Conservation (phyloP, 2,888 invertebrate genomes). For the Caenorhabditis afra region DNA sequence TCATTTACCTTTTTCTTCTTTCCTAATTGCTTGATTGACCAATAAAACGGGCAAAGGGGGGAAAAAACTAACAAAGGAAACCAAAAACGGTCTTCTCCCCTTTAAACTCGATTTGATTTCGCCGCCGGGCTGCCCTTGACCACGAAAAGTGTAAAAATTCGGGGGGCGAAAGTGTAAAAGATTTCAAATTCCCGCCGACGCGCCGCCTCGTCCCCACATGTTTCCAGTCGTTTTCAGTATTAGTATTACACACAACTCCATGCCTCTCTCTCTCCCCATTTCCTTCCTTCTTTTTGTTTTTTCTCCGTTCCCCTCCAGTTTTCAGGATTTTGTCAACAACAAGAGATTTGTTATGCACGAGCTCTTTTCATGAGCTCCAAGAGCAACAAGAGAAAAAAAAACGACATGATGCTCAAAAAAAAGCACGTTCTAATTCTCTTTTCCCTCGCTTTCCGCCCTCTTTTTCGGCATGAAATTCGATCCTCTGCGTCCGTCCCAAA, state of each 20-base stretch:
- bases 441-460: not conserved
- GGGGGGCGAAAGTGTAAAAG: not conserved
- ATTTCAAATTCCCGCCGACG: not conserved
- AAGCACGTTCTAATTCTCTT: not conserved
- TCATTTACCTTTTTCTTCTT: not conserved
- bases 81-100: not conserved
- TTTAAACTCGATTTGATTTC: not conserved
- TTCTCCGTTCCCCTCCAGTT: not conserved
- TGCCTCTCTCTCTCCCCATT: constrained; percentile 12
- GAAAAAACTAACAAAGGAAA: not conserved
- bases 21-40: constrained; percentile 3
- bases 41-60: constrained; percentile 10
- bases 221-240: constrained; percentile 10
- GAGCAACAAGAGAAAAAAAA: too few species aligned
- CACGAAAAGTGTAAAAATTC: constrained; percentile 4
- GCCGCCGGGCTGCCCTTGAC: constrained; percentile 1
- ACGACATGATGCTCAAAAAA: too few species aligned
- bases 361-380: not conserved
- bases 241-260: constrained; percentile 16
- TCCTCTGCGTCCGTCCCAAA: constrained; percentile 1
- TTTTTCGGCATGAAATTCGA: constrained; percentile 21
- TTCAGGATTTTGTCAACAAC: not conserved
- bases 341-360: constrained; percentile 25
- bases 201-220: too few species aligned
- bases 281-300: not conserved